Percentiles rank a stretch among this genome's conserved stretches.
Conservation (phyloP, 1,140 invertebrate species). For the Drosophila ogumai region DNA sequence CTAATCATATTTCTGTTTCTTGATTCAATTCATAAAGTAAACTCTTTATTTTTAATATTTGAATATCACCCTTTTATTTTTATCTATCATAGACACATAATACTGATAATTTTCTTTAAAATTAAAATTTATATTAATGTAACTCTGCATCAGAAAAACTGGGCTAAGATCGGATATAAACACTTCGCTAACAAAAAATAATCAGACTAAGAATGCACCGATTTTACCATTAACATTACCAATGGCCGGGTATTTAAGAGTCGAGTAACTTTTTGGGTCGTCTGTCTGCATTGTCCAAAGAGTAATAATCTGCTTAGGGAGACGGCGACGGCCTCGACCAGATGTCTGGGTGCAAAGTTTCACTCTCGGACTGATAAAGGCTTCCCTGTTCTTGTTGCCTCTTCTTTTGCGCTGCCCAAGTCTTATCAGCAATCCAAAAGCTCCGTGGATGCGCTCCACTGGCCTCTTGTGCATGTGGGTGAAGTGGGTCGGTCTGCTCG, state of each 20-base stretch:
- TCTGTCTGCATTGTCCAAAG: slow-evolving; percentile 25
- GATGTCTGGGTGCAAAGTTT: slow-evolving; percentile 56
- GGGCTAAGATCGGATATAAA: not conserved
- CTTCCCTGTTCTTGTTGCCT: slow-evolving; percentile 32
- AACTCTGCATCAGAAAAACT: not conserved
- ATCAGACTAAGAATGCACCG: not conserved
- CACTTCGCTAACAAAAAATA: not conserved
- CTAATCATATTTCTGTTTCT: not conserved
- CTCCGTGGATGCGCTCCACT: slow-evolving; percentile 36
- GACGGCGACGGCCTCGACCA: slow-evolving; percentile 28
- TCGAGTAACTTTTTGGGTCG: slow-evolving; percentile 11
- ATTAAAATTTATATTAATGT: too few relatives aligned
- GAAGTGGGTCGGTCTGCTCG: slow-evolving; percentile 27
- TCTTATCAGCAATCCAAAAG: slow-evolving; percentile 37
- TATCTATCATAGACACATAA: too few relatives aligned
- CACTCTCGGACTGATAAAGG: slow-evolving; percentile 47
- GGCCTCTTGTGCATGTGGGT: slow-evolving; percentile 28
- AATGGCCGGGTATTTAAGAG: not conserved
- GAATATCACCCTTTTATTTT: too few relatives aligned
- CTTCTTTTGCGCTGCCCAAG: slow-evolving; percentile 13
- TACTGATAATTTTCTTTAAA: too few relatives aligned
- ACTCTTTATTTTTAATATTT: too few relatives aligned
- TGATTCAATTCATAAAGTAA: not conserved
- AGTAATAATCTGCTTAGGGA: slow-evolving; percentile 46
- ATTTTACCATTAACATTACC: not conserved